Evolutionary conservation across 2,113 vertebrate genomes (phyloP), one percentile per base, ranked within the genome.

Genomic region (Gavia stellata): DNA sequence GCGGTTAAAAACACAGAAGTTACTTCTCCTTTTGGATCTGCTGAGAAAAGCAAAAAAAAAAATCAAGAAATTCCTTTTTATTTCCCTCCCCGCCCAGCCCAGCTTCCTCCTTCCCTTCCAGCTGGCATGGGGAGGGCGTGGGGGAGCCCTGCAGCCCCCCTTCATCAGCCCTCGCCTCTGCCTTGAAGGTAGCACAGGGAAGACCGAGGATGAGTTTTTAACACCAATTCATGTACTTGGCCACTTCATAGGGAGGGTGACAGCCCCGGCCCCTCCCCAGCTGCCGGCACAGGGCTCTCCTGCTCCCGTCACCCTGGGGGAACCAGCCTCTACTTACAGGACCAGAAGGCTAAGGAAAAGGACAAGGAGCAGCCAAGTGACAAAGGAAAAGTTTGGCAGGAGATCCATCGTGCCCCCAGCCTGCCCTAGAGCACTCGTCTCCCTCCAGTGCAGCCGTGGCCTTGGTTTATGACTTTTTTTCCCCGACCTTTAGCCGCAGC

Each of bases 321-420:
- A 29, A 29, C 17, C 61, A 68, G 36, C 42, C 34, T 24, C 55
- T 91, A 98, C 98, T 97, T 70, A 98, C 98, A 96, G 83, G 19
- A 95, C 16, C 3, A 98, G 29, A 16, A 98, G 94, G 3, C 88
- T 50, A 45, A 98, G 28, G 55, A 93, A 67, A 17, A 97, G 17
- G 38, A 68, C 47, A 56, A 98, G 38, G 12, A 98, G 95, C 31
- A 96, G 78, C 98, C 98, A 98, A 7, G 97, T 98, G 81, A 93
- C 93, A 8, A 77, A 7, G 12, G 97, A 98, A 23, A 98, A 84
- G 58, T 72, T 75, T 23, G 95, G 65, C 42, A 93, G 34, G 23
- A 95, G 53, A n/a, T 12, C 23, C 94, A 95, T 89, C 1, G 5
- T 3, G 24, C 33, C 23, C 47, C 23, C 23, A 55, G 34, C 25